A percentile compares a stretch with the other conserved stretches of the same genome.
Evolutionary conservation across 2,113 vertebrate species (phyloP).

Genomic region (Periophthalmus modestus): DNA sequence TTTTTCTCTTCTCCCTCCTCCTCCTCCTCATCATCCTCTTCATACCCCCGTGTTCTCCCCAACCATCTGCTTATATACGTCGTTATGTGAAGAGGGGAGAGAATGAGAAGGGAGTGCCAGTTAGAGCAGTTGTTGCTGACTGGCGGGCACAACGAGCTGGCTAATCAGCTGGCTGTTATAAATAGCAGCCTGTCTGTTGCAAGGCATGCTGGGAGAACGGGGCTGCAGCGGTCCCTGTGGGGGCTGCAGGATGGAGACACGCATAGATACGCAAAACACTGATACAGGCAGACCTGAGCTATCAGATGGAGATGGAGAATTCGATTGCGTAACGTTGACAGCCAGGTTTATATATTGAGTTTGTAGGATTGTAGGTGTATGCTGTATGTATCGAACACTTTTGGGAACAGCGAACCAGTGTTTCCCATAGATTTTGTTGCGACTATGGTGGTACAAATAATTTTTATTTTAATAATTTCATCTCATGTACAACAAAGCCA

Average conservation of each 20-base stretch:
- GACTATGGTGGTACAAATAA: no score
- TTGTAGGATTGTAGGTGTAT: not conserved
- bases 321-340: not conserved
- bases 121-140: slow-evolving; percentile 61
- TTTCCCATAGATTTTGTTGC: not conserved
- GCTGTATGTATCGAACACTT: no score
- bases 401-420: no score
- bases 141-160: slow-evolving; percentile 56
- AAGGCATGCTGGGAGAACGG: slow-evolving; percentile 71
- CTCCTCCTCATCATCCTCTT: no score
- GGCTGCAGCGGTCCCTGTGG: slow-evolving; percentile 61
- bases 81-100: slow-evolving; percentile 29
- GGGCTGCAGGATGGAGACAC: slow-evolving; percentile 30
- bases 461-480: no score
- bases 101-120: slow-evolving; percentile 39
- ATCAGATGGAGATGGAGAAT: slow-evolving; percentile 1
- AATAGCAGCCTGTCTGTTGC: slow-evolving; percentile 74
- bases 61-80: slow-evolving; percentile 20
- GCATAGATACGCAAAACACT: slow-evolving; percentile 37
- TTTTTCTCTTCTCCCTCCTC: no score
- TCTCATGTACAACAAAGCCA: no score
- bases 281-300: slow-evolving; percentile 39
- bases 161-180: slow-evolving; percentile 78
- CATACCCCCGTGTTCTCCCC: not conserved
- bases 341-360: not conserved